These are phyloP conservation scores for Furcula furcula DNA, from an alignment of 2,888 invertebrate genomes.

Conservation along the genomic window DNA sequence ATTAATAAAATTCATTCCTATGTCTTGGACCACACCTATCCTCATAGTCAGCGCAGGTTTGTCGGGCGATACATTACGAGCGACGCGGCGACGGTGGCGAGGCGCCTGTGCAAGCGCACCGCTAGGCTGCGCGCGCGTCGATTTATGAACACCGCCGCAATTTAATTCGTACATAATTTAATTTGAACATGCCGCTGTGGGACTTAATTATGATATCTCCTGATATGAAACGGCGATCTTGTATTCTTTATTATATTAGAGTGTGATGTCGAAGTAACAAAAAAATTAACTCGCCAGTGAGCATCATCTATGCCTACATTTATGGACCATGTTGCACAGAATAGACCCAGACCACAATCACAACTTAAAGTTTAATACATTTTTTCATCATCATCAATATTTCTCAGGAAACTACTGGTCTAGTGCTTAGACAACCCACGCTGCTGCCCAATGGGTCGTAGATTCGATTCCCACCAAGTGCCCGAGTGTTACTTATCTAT, in stretches of 20 bases:
- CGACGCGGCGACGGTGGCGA: conserved; percentile 63
- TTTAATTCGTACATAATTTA: conserved; percentile 74
- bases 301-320: no score
- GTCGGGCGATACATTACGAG: conserved; percentile 49
- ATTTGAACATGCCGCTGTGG: conserved; percentile 63
- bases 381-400: no score
- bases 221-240: conserved; percentile 29
- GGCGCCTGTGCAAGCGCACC: conserved; percentile 50
- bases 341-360: no score
- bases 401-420: no score
- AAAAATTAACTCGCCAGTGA: no score
- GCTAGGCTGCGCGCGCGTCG: conserved; percentile 28
- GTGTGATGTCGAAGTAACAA: no score
- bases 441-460: no score
- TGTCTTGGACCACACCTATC: conserved; percentile 13
- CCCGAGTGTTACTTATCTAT: no score
- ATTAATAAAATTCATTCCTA: conserved; percentile 1
- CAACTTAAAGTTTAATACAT: no score
- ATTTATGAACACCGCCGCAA: conserved; percentile 62
- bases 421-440: conserved; percentile 2
- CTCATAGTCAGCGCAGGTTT: conserved; percentile 29
- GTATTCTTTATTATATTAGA: background rate
- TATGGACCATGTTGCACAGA: no score
- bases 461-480: no score
- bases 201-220: conserved; percentile 71